phyloP scores from a whole-genome alignment of 2,797 vertebrate genomes.

The Mareca strepera region DNA sequence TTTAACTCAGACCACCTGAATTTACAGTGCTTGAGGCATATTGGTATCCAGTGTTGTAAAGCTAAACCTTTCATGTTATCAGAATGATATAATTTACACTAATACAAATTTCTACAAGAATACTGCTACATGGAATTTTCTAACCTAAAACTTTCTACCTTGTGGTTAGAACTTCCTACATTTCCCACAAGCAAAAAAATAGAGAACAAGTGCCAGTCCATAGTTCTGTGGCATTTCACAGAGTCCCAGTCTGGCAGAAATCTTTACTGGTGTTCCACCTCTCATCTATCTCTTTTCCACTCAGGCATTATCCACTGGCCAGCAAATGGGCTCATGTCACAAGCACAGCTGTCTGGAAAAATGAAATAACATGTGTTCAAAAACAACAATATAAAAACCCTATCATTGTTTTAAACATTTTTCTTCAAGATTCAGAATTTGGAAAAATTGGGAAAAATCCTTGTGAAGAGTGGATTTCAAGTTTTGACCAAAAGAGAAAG shows the following conservation, averaged over 20 bases:
- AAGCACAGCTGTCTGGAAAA: neutral
- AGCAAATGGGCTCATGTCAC: neutral
- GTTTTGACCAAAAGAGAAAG: neutral
- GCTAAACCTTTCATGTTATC: neutral
- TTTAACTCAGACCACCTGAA: neutral
- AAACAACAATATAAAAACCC: neutral
- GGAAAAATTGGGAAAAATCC: neutral
- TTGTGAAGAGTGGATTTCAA: neutral
- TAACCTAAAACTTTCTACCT: neutral
- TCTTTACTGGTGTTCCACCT: neutral
- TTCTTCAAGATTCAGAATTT: neutral
- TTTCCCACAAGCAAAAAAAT: neutral
- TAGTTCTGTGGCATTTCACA: neutral
- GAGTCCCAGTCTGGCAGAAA: neutral
- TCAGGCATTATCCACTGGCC: neutral
- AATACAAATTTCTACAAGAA: neutral
- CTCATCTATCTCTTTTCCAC: neutral
- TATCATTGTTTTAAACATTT: neutral
- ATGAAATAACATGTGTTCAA: neutral
- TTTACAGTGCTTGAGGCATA: neutral
- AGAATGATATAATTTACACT: neutral
- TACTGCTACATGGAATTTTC: neutral
- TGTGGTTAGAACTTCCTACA: neutral
- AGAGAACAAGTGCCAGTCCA: neutral
- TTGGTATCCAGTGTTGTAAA: neutral